phyloP scores from a whole-genome alignment of 1,140 invertebrate species.

The Solen grandis region DNA sequence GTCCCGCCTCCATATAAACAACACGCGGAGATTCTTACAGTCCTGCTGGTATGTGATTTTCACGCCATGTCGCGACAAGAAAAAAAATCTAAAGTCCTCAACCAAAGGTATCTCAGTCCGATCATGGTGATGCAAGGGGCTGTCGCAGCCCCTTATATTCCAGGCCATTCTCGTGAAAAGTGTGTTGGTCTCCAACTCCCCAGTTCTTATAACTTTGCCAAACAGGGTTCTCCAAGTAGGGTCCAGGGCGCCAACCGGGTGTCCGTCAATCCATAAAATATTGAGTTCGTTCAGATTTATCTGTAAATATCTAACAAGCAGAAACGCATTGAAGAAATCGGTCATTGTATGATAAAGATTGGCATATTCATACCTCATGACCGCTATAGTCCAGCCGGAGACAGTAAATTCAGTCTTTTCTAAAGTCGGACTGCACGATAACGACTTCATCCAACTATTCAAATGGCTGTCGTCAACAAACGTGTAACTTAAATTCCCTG shows the following conservation, averaged over 20 bases:
- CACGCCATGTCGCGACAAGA: slow-evolving; percentile 63
- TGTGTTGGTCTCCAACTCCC: too few relatives aligned
- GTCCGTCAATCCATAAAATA: slow-evolving; percentile 75
- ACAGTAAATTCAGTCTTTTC: neutral
- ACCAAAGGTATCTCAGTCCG: slow-evolving; percentile 61
- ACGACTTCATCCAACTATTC: slow-evolving; percentile 55
- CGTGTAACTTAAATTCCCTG: slow-evolving; percentile 1
- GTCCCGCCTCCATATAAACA: slow-evolving; percentile 76
- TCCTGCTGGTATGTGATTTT: slow-evolving; percentile 43
- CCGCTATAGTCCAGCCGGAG: slow-evolving; percentile 58
- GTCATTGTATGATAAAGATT: too few relatives aligned
- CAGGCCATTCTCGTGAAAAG: slow-evolving; percentile 73
- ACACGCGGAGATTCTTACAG: slow-evolving; percentile 67
- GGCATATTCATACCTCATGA: slow-evolving; percentile 73
- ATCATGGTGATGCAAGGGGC: slow-evolving; percentile 67
- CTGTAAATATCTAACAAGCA: slow-evolving; percentile 72
- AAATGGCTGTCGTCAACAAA: slow-evolving; percentile 55
- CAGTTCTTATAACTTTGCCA: slow-evolving; percentile 54
- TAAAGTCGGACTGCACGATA: slow-evolving; percentile 2
- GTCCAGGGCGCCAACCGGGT: slow-evolving; percentile 74
- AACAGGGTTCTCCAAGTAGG: slow-evolving; percentile 71
- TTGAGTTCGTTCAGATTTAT: slow-evolving; percentile 63
- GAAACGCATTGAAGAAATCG: slow-evolving; percentile 78
- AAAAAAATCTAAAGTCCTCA: slow-evolving; percentile 75
- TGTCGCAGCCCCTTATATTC: slow-evolving; percentile 73